Conservation (phyloP, 2,113 vertebrate genomes). For the Nycticebus coucang region DNA sequence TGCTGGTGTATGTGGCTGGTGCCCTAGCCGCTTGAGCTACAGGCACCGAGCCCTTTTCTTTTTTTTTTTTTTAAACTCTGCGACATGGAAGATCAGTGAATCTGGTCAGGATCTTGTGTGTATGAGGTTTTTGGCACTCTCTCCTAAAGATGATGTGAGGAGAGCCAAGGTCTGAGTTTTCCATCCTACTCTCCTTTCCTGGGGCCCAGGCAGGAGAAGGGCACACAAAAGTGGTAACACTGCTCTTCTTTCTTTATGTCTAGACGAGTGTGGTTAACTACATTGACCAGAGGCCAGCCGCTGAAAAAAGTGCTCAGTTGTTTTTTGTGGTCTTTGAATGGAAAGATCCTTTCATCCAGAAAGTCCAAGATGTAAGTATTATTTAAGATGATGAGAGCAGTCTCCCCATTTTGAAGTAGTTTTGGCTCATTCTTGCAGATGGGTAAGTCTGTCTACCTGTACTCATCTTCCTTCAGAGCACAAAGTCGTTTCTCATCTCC, state of each 20-base stretch:
- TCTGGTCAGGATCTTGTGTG: not conserved
- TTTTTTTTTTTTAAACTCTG: too few relatives aligned
- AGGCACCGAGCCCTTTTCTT: too few relatives aligned
- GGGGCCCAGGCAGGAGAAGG: not conserved
- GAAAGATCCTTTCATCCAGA: constrained; percentile 96
- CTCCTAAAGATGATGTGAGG: not conserved
- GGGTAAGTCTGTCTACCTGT: not conserved
- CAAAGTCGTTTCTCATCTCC: not conserved
- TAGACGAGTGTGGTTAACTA: constrained; percentile 97
- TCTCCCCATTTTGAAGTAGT: not conserved
- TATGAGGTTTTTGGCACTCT: not conserved
- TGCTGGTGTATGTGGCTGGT: too few relatives aligned
- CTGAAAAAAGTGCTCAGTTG: constrained; percentile 88
- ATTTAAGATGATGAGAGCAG: rapidly evolving
- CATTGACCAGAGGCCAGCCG: constrained; percentile 88
- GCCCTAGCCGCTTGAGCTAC: too few relatives aligned
- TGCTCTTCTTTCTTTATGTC: not conserved
- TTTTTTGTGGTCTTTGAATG: constrained; percentile 98
- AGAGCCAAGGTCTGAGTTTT: not conserved
- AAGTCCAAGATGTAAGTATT: constrained; percentile 93
- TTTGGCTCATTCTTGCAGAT: not conserved
- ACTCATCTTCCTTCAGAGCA: not conserved
- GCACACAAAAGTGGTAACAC: not conserved
- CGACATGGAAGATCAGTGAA: too few relatives aligned
- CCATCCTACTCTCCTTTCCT: not conserved